Conservation (phyloP, 2,888 invertebrate genomes). For the Dicyrtoma fusca region DNA sequence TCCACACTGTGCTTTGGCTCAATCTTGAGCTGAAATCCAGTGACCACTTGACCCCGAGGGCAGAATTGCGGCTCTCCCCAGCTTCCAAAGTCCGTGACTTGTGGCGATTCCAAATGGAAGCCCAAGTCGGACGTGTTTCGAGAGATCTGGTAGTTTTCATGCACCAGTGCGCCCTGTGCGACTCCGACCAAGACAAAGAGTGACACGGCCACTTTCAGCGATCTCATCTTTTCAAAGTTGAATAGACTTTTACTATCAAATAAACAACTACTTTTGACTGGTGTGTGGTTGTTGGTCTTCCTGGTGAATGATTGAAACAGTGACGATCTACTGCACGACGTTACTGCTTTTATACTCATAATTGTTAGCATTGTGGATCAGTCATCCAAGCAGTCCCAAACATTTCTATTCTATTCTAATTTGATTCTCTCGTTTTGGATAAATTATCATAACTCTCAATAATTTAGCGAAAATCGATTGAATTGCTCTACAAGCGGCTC, state of each 20-base stretch:
- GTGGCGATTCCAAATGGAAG: slow-evolving; percentile 37
- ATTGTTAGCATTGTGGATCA: too few species aligned
- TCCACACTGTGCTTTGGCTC: slow-evolving; percentile 38
- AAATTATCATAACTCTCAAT: slow-evolving; percentile 12
- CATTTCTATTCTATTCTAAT: slow-evolving; percentile 20
- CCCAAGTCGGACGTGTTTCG: slow-evolving; percentile 26
- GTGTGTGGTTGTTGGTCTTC: background rate
- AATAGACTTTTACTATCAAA: background rate
- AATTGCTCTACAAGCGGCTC: too few species aligned
- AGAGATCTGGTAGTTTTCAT: background rate
- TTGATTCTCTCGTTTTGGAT: slow-evolving; percentile 6
- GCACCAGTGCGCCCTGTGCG: background rate
- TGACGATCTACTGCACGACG: too few species aligned
- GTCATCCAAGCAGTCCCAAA: too few species aligned
- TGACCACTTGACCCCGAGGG: slow-evolving; percentile 36
- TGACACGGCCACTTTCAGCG: background rate
- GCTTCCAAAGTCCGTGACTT: slow-evolving; percentile 37
- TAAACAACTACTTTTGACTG: background rate
- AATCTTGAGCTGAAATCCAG: slow-evolving; percentile 45
- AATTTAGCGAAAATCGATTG: too few species aligned
- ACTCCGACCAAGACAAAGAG: background rate
- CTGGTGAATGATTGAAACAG: too few species aligned
- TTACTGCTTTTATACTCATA: too few species aligned
- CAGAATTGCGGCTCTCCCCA: slow-evolving; percentile 35
- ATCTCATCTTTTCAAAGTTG: background rate